phyloP scores from a whole-genome alignment of 2,888 invertebrate species.

The Smittia sp. region DNA sequence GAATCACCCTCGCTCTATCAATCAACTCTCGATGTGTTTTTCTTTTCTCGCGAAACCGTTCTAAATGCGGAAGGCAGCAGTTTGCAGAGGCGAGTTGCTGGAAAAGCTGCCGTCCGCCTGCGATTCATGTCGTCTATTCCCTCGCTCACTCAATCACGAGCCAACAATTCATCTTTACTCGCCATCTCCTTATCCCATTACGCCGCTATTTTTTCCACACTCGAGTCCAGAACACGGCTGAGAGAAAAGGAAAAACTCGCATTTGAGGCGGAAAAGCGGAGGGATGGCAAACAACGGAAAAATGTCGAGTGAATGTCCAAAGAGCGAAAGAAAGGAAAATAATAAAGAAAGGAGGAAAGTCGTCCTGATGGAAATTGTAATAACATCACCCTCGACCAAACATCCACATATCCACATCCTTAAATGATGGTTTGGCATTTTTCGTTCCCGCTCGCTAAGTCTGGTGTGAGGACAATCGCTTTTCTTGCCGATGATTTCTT shows the following conservation, averaged over 20 bases:
- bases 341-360: slow-evolving; percentile 30
- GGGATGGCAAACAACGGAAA: not conserved
- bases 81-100: slow-evolving; percentile 4
- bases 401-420: slow-evolving; percentile 40
- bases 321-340: slow-evolving; percentile 24
- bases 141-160: not conserved
- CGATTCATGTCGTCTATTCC: not conserved
- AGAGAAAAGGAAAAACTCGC: not conserved
- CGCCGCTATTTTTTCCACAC: not conserved
- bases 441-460: not conserved
- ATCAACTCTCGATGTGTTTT: slow-evolving; percentile 33
- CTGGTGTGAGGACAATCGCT: slow-evolving; percentile 22
- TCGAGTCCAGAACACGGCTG: not conserved
- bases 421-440: slow-evolving; percentile 41
- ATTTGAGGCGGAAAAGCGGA: slow-evolving; percentile 18
- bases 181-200: not conserved
- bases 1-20: slow-evolving; percentile 41
- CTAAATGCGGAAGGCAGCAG: slow-evolving; percentile 1
- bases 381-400: slow-evolving; percentile 33
- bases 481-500: slow-evolving; percentile 3
- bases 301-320: slow-evolving; percentile 29
- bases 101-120: not conserved
- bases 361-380: slow-evolving; percentile 39
- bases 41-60: slow-evolving; percentile 4
- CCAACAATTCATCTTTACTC: slow-evolving; percentile 1